These are phyloP conservation scores for Amazona guildingii DNA, from an alignment of 2,113 vertebrate genomes.

Conservation along the genomic window DNA sequence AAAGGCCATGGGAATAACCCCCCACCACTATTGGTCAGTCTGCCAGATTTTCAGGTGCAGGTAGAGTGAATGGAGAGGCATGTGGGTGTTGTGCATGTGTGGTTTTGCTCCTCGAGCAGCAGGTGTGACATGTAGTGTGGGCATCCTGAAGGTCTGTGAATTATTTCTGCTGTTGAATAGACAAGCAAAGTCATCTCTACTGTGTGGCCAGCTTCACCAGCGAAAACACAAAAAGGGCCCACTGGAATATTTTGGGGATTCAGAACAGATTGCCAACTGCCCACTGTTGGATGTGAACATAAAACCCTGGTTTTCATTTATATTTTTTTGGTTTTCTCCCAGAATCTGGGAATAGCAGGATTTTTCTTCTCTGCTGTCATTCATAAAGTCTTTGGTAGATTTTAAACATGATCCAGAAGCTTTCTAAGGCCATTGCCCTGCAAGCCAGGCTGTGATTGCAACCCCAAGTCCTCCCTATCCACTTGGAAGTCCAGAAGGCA, in stretches of 20 bases:
- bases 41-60: neutral
- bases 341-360: neutral
- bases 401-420: neutral
- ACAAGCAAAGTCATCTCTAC: rapidly evolving
- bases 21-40: too few relatives aligned
- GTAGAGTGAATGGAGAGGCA: neutral
- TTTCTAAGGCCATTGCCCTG: neutral
- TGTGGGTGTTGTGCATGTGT: rapidly evolving
- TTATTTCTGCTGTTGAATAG: neutral
- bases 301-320: neutral
- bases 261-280: neutral
- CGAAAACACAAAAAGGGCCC: neutral
- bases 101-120: neutral
- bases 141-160: neutral
- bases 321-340: too few relatives aligned
- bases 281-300: neutral
- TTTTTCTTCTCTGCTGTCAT: neutral
- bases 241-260: neutral
- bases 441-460: neutral
- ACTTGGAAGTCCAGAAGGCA: neutral
- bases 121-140: neutral
- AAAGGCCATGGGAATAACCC: neutral
- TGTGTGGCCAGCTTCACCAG: neutral
- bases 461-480: neutral
- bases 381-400: neutral